Conservation (phyloP, 2,888 invertebrate genomes). For the Ormyrus rosae region DNA sequence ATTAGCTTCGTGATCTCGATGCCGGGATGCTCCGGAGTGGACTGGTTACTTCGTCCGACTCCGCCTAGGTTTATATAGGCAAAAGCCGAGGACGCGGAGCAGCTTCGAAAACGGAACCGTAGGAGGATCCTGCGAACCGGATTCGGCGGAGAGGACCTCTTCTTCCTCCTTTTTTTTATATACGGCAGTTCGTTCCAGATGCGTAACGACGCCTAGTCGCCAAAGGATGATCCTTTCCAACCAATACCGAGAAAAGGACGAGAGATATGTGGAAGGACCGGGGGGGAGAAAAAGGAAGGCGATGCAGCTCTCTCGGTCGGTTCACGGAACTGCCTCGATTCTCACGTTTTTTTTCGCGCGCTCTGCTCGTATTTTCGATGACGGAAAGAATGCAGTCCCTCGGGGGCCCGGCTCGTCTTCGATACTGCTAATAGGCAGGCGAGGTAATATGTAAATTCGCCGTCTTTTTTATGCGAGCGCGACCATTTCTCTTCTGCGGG, state of each 20-base stretch:
- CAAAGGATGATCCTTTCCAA: slow-evolving; percentile 2
- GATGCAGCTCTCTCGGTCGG: slow-evolving; percentile 23
- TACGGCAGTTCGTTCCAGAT: not conserved
- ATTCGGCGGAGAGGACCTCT: not conserved
- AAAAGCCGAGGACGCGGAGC: not conserved
- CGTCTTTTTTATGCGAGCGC: not conserved
- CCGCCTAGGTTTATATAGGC: slow-evolving; percentile 37
- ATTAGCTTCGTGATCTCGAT: not conserved
- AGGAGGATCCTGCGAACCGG: slow-evolving; percentile 42
- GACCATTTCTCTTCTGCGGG: not conserved
- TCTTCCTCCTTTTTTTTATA: not conserved
- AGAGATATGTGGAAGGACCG: not conserved
- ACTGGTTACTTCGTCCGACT: slow-evolving; percentile 18
- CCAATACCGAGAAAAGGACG: not conserved
- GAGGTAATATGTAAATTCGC: slow-evolving; percentile 30
- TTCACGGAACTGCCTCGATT: slow-evolving; percentile 19
- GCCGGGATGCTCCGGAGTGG: slow-evolving; percentile 13
- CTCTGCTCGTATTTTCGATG: slow-evolving; percentile 6
- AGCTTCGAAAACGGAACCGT: slow-evolving; percentile 21
- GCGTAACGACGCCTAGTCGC: slow-evolving; percentile 4
- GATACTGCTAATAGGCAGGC: slow-evolving; percentile 11
- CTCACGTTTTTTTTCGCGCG: slow-evolving; percentile 10
- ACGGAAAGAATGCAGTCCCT: slow-evolving; percentile 2
- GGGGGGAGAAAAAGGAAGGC: not conserved
- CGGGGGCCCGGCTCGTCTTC: not conserved